These are phyloP conservation scores for Papilio glaucus DNA, from an alignment of 1,140 invertebrate species.

Conservation along the genomic window DNA sequence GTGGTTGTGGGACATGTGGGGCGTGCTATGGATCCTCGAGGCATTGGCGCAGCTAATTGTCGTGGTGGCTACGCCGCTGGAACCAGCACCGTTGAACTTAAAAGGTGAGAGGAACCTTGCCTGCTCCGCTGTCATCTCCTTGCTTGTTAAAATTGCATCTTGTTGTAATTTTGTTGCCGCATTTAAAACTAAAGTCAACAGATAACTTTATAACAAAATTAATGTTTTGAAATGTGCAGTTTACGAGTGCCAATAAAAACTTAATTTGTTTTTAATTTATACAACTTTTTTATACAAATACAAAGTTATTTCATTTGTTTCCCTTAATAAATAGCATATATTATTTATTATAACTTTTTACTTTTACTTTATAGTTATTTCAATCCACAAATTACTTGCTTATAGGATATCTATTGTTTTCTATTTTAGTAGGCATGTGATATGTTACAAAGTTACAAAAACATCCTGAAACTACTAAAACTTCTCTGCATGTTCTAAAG, in stretches of 20 bases:
- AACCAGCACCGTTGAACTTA: slow-evolving; percentile 63
- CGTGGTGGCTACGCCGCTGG: slow-evolving; percentile 68
- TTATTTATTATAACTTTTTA: too few relatives aligned
- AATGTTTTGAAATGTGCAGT: slow-evolving; percentile 1
- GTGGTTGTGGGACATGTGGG: slow-evolving; percentile 82
- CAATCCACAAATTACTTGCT: too few relatives aligned
- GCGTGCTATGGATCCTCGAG: slow-evolving; percentile 72
- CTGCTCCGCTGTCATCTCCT: slow-evolving; percentile 56
- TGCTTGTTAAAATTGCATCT: slow-evolving; percentile 53
- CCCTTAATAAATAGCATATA: too few relatives aligned
- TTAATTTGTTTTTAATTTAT: not conserved
- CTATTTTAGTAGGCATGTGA: not conserved
- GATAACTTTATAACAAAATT: not conserved
- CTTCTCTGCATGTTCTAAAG: too few relatives aligned
- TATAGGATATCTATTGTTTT: not conserved
- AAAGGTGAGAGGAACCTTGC: slow-evolving; percentile 75
- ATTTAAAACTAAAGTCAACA: not conserved
- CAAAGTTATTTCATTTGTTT: too few relatives aligned
- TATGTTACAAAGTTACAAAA: too few relatives aligned
- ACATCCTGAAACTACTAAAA: too few relatives aligned
- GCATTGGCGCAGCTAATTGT: slow-evolving; percentile 65
- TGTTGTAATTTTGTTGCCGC: slow-evolving; percentile 27
- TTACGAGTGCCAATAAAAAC: not conserved
- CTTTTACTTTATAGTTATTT: too few relatives aligned
- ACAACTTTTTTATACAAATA: too few relatives aligned